Base-by-base conservation (phyloP, 2,888 invertebrate genomes). In the Caenorhabditis angaria region DNA sequence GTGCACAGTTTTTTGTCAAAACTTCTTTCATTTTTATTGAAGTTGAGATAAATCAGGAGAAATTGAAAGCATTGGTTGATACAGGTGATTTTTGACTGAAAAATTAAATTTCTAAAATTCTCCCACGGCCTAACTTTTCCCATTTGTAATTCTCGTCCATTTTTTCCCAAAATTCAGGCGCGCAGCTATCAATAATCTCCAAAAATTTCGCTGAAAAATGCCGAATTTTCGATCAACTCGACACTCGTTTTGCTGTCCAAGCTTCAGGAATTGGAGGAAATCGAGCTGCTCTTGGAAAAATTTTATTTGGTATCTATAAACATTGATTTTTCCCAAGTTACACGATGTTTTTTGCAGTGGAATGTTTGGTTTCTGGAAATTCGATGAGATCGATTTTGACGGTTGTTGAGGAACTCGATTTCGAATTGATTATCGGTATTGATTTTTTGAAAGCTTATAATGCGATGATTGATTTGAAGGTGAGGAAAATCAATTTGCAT, bases 171-270 rank as follows among this genome's bases (percentile, higher is more conserved):
- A n/a, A n/a, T 35, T 10, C 24, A 65, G 60, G 69, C 0, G 70
- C 70, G 3, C 70, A 70, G 62, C 20, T 70, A 20, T 62, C 70
- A 0, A 62, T 70, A 0, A 65, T 70, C 32, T 55, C 65, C 8
- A 60, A 59, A 51, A 18, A 20, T 0, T 10, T 27, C 0, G 65
- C 65, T 0, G 48, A 59, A 51, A 53, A 28, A 10, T 55, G 61
- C 28, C 59, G 59, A 24, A 58, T 70, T 18, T 10, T 32, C 0
- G 48, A 32, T 1, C 22, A 32, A 2, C 14, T 70, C 1, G 70
- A 70, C 29, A 6, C 28, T 1, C 57, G 70, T 35, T 70, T 70
- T 41, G 29, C 53, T 4, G 65, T 70, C 55, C 53, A 61, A 10
- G 70, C 70, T 14, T 25, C 41, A 14, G 70, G 70, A 32, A 50